Evolutionary conservation across 2,888 invertebrate genomes (phyloP).

Genomic region (Cantharis flavilabris): DNA sequence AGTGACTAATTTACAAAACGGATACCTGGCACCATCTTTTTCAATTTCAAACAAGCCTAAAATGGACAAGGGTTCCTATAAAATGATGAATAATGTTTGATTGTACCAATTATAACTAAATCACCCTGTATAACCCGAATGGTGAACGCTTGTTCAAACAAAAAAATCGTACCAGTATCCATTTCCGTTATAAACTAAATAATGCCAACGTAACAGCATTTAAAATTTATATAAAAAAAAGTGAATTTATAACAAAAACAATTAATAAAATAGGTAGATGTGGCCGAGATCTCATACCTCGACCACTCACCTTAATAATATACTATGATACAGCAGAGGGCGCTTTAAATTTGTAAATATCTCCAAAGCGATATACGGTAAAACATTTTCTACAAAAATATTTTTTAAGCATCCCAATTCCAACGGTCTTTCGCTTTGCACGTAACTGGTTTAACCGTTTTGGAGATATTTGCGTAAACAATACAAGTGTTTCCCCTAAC

Average conservation of each 20-base stretch:
- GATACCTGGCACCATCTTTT: neutral
- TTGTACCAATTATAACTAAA: neutral
- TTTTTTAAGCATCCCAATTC: too few species aligned
- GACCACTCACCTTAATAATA: neutral
- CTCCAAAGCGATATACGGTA: neutral
- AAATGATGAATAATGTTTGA: neutral
- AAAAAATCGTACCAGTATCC: neutral
- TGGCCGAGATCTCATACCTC: neutral
- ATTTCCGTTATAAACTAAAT: neutral
- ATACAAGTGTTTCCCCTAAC: neutral
- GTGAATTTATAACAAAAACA: constrained; percentile 1
- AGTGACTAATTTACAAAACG: constrained; percentile 18
- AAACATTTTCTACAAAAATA: neutral
- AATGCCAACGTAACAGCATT: constrained; percentile 2
- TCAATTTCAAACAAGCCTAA: neutral
- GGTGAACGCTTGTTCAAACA: neutral
- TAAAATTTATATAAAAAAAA: neutral
- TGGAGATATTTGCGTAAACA: neutral
- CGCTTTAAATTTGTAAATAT: neutral
- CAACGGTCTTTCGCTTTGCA: neutral
- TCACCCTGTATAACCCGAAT: neutral
- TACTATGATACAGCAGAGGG: neutral
- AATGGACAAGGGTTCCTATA: neutral
- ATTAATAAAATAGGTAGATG: neutral
- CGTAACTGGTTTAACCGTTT: neutral